Base-by-base conservation (phyloP, 1,140 invertebrate species). In the Orchesella cincta region DNA sequence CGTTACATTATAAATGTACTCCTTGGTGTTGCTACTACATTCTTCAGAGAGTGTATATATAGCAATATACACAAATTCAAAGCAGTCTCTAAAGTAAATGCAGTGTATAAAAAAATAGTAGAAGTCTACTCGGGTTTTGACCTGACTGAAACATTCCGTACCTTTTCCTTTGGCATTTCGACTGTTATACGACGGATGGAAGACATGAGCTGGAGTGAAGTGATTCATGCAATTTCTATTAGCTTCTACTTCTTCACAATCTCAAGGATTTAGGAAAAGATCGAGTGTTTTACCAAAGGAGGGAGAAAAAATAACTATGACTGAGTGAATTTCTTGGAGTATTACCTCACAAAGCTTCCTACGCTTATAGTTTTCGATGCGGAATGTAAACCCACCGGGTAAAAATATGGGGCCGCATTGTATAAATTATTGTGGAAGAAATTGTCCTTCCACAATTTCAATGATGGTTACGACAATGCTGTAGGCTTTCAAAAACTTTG, bases 171-270 rank as follows among this genome's bases (percentile, higher is more conserved):
- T n/a, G n/a, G n/a, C n/a, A n/a, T n/a, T n/a, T n/a, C n/a, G n/a
- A n/a, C n/a, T n/a, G n/a, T n/a, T n/a, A n/a, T n/a, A n/a, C n/a
- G 62, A 14, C 12, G 31, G 62, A 67, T 67, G 62, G 31, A 29
- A 29, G 31, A 67, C 62, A 67, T 67, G 26, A 29, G 33, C 28
- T 67, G 26, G 33, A 67, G 62, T 67, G 62, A 67, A 67, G 62
- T 67, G 26, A 67, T 67, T 67, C 62, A 67, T 67, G 31, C 62
- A 67, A 67, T 67, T 67, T 67, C 62, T 67, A 67, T 67, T 67
- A 67, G 28, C 62, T 29, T 33, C 33, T 29, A 31, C 62, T 67
- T 67, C 62, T 67, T 67, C 12, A 33, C 26, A 67, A 67, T 67
- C 62, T 67, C 29, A 29, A 29, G 31, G 62, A 29, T 29, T 67